phyloP scores from a whole-genome alignment of 2,113 vertebrate genomes.

The Tenebrosternarchus preto region DNA sequence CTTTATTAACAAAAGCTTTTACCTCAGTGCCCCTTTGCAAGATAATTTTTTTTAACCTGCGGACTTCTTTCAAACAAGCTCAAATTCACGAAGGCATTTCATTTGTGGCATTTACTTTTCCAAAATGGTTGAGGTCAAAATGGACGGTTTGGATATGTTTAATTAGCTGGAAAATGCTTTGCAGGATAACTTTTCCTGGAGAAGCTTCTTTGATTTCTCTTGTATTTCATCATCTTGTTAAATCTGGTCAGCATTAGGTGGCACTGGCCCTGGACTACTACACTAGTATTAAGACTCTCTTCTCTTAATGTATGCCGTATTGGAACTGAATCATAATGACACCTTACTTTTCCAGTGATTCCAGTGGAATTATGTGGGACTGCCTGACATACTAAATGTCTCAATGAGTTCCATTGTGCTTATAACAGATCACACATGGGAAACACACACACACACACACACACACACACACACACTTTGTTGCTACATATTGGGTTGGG shows the following conservation, averaged over 20 bases:
- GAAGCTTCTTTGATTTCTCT: conserved; percentile 17
- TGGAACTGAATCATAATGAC: neutral
- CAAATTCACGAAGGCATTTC: conserved; percentile 68
- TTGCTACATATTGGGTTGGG: neutral
- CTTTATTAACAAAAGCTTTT: conserved; percentile 62
- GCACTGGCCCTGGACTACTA: neutral
- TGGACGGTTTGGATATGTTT: conserved; percentile 59
- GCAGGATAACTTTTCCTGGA: conserved; percentile 43
- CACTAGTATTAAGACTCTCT: neutral
- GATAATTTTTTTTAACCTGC: conserved; percentile 46
- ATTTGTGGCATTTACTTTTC: conserved; percentile 65
- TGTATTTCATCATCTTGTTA: neutral
- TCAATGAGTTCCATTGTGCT: too few relatives aligned
- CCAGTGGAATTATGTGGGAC: too few relatives aligned
- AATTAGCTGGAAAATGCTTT: conserved; percentile 65
- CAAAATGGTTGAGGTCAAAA: conserved; percentile 64
- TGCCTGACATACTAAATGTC: too few relatives aligned
- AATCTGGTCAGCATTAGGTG: neutral
- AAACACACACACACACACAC: neutral
- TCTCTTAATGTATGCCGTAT: neutral
- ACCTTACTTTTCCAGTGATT: neutral
- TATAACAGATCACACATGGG: too few relatives aligned
- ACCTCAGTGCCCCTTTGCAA: conserved; percentile 55
- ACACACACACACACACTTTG: neutral
- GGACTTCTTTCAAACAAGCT: conserved; percentile 66